Evolutionary conservation across 2,797 vertebrate genomes (phyloP), one percentile per base, ranked within the genome.

Genomic region (Enoplosus armatus): DNA sequence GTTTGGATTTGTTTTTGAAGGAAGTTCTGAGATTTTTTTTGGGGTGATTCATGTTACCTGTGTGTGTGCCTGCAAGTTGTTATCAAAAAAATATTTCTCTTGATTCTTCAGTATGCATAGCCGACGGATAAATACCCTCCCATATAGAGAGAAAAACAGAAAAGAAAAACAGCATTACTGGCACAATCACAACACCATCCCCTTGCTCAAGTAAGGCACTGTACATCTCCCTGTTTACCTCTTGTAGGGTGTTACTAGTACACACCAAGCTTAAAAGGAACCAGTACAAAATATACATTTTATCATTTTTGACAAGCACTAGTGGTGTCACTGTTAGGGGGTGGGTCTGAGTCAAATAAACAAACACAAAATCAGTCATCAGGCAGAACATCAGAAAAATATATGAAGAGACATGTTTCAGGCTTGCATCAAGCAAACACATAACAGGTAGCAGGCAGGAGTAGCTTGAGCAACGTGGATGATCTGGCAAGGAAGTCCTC

Each of bases 401-500:
- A 48, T 9, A 55, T 27, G 6, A 18, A 24, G 47, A 67, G 24
- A 65, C 43, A 45, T 45, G 41, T 31, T 54, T 51, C 18, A 65
- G 54, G 5, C 50, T 43, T 59, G 15, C 54, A 61, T 61, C 14
- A 63, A 59, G 11, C 51, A 68, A 72, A 75, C 43, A 63, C 27
- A 27, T 27, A 35, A 29, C 8, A 61, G 24, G 7, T 50, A 60
- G 53, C 14, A 37, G 33, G 24, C 26, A 59, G 41, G 24, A 22
- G 48, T 29, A 27, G 39, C 20, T 54, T 35, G 31, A 76, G 62
- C 80, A 51, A n/a, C n/a, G n/a, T 15, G 59, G 20, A 55, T 48
- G 62, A 56, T 76, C 33, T 71, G 56, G 62, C 48, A 64, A 75
- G 24, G 54, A 79, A 47, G 48, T 31, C 33, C 51, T 43, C 7